Evolutionary conservation across 2,888 invertebrate species (phyloP).

Genomic region (Hyalella azteca): DNA sequence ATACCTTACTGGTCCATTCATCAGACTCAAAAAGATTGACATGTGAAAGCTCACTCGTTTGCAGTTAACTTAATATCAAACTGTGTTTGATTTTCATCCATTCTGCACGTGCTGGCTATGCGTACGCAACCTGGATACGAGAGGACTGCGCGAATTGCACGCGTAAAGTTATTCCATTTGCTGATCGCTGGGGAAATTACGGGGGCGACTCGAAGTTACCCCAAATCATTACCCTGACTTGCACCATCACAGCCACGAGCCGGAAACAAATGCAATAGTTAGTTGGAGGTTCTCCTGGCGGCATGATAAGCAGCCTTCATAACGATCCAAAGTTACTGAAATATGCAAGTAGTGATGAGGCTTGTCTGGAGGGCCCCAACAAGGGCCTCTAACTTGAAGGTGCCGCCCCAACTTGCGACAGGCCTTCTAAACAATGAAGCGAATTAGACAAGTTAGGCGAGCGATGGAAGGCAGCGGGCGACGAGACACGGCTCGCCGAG

Average conservation of each 20-base stretch:
- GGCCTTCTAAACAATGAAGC: constrained; percentile 31
- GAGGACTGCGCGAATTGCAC: background rate
- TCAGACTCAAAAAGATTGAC: too few relatives aligned
- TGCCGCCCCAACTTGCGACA: constrained; percentile 1
- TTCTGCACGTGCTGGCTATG: too few relatives aligned
- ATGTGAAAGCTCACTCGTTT: too few relatives aligned
- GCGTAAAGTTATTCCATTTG: background rate
- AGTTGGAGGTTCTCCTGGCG: background rate
- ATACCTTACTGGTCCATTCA: too few relatives aligned
- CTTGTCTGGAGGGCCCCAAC: background rate
- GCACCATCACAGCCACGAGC: too few relatives aligned
- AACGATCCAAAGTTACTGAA: background rate
- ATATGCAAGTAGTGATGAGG: constrained; percentile 25
- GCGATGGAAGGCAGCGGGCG: too few relatives aligned
- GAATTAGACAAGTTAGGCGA: constrained; percentile 29
- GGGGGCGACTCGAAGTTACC: background rate
- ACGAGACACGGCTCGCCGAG: too few relatives aligned
- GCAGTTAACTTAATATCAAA: too few relatives aligned
- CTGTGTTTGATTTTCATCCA: too few relatives aligned
- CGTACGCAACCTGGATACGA: too few relatives aligned
- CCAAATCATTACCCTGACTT: background rate
- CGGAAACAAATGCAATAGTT: too few relatives aligned
- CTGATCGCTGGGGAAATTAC: constrained; percentile 3
- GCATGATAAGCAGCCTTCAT: background rate
- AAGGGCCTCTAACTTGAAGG: background rate